Conservation (phyloP, 1,140 invertebrate genomes). For the Bombus polaris region DNA sequence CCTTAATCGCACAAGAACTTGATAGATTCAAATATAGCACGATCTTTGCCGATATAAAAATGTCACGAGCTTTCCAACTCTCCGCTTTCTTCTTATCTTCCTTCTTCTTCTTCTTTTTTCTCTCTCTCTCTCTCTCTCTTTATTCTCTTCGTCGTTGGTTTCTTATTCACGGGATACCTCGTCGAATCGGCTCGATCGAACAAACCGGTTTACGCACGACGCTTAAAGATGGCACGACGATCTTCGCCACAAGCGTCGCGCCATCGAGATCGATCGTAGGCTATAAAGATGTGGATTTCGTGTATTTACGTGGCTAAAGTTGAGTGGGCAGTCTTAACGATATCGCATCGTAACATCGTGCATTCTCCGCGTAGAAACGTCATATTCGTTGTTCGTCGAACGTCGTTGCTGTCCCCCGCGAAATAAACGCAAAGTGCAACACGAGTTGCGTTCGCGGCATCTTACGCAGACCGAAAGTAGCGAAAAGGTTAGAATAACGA, state of each 20-base stretch:
- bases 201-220: slow-evolving; percentile 14
- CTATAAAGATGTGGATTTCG: slow-evolving; percentile 60
- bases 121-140: too few relatives aligned
- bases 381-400: too few relatives aligned
- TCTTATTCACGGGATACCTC: neutral
- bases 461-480: too few relatives aligned
- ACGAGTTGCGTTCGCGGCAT: too few relatives aligned
- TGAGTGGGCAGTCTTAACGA: slow-evolving; percentile 71
- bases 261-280: slow-evolving; percentile 30
- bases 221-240: slow-evolving; percentile 45
- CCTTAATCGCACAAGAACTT: slow-evolving; percentile 43
- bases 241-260: slow-evolving; percentile 22
- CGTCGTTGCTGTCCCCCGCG: too few relatives aligned
- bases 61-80: neutral
- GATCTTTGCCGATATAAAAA: neutral
- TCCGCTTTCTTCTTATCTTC: neutral
- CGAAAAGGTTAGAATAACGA: too few relatives aligned
- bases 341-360: slow-evolving; percentile 33
- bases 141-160: neutral
- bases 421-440: too few relatives aligned
- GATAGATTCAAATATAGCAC: neutral
- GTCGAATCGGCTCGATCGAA: neutral
- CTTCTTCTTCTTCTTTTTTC: too few relatives aligned
- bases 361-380: too few relatives aligned
- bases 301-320: slow-evolving; percentile 65